Base-by-base conservation (phyloP, 2,888 invertebrate genomes). In the Microctonus brassicae region DNA sequence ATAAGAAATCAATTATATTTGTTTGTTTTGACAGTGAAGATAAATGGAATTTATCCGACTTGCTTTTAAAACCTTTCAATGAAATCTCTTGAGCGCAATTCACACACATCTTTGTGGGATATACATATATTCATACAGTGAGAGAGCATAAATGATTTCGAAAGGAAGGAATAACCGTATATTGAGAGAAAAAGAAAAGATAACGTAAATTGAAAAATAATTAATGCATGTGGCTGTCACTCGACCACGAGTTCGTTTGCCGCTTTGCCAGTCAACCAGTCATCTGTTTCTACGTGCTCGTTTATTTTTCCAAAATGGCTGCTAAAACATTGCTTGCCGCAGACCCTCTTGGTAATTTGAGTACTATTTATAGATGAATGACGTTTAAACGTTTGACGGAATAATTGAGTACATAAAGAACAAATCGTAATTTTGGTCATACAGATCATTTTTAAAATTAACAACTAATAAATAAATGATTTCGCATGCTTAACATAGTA, bases 271-370 rank as follows among this genome's bases (percentile, higher is more conserved):
- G 69, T 78, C 77, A 58, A 58, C 58, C 58, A 84, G 84, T 85
- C 86, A 82, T 85, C 84, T 86, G 86, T 84, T 86, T 83, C 84
- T 78, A 74, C 69, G 52, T 65, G 69, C 47, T 80, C 80, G 86
- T 86, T 87, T 87, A 85, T 87, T 86, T 85, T 84, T 86, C 84
- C 84, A 86, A 85, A 82, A 85, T 84, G 84, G 81, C 84, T 78
- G 84, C 84, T 85, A 85, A 85, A 85, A 85, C 81, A 82, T 77
- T 75, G 77, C 75, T 75, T 68, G 76, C 81, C 78, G 79, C 81
- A 78, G 79, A 72, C 79, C 79, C 79, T 81, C 78, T 77, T 73
- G 79, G 83, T 82, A 83, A 84, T 82, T 84, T 78, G 77, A 81
- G 69, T 69, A 77, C 81, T 85, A 86, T 85, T 85, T 84, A 84